Percentiles rank a stretch among this genome's conserved stretches.
phyloP scores from a whole-genome alignment of 2,113 vertebrate genomes.

The Myxocyprinus asiaticus region DNA sequence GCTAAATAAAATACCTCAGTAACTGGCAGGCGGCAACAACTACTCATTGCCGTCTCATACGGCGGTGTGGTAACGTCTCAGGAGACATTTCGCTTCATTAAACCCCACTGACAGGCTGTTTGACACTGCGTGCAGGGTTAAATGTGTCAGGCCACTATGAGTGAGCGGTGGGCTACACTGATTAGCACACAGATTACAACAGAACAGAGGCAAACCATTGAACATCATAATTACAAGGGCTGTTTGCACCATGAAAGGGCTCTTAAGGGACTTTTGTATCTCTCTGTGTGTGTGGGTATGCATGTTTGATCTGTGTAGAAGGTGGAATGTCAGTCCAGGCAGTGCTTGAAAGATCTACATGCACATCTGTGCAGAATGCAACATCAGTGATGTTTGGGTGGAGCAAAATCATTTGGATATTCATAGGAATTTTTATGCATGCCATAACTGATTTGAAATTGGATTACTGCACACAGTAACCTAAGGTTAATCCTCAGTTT shows the following conservation, averaged over 20 bases:
- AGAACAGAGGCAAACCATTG: background rate
- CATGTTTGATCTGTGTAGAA: background rate
- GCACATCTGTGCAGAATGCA: background rate
- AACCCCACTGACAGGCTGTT: conserved; percentile 12
- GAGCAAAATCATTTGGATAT: conserved; percentile 1
- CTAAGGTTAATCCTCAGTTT: conserved; percentile 1
- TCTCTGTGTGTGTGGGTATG: background rate
- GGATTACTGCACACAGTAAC: background rate
- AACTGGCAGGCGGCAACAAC: conserved; percentile 33
- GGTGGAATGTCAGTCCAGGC: conserved; percentile 1
- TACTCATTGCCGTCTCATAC: conserved; percentile 29
- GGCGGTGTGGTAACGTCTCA: conserved; percentile 17
- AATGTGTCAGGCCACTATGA: conserved; percentile 22
- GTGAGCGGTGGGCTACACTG: background rate
- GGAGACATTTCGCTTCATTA: conserved; percentile 24
- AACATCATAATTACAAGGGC: conserved; percentile 35
- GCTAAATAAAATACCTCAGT: conserved; percentile 70
- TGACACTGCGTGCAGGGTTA: conserved; percentile 7
- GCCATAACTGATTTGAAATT: conserved; percentile 6
- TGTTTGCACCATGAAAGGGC: conserved; percentile 21
- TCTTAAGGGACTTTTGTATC: conserved; percentile 10
- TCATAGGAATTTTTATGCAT: conserved; percentile 28
- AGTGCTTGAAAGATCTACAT: conserved; percentile 9
- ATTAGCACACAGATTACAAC: conserved; percentile 11
- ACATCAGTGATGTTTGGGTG: background rate